Percentiles rank a stretch among this genome's conserved stretches.
These are phyloP conservation scores for Benthosema pterotum DNA, from an alignment of 2,797 vertebrate genomes.

Conservation along the genomic window DNA sequence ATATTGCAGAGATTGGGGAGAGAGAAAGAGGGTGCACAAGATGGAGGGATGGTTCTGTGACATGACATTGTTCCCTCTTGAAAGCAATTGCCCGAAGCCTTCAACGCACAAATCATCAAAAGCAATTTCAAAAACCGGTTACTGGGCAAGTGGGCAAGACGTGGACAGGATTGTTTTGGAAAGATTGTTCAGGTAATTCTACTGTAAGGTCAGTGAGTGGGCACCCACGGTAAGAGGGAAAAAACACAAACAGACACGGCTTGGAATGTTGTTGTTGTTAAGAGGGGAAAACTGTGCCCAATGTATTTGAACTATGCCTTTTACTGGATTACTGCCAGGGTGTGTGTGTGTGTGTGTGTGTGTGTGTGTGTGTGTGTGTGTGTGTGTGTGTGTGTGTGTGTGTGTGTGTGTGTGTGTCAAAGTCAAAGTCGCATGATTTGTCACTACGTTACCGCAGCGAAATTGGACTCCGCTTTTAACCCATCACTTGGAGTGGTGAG, in stretches of 20 bases:
- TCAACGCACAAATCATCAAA: slow-evolving; percentile 1
- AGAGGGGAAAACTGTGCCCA: slow-evolving; percentile 16
- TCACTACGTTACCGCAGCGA: too few relatives aligned
- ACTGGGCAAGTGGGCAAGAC: neutral
- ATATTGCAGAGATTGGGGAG: too few relatives aligned
- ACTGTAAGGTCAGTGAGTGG: neutral
- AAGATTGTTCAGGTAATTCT: slow-evolving; percentile 17
- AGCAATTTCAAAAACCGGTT: slow-evolving; percentile 1
- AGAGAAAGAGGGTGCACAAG: too few relatives aligned
- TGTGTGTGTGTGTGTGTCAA: too few relatives aligned
- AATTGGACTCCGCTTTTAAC: too few relatives aligned
- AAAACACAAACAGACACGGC: neutral
- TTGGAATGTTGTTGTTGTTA: slow-evolving; percentile 10
- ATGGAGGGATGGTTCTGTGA: too few relatives aligned
- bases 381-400: too few relatives aligned
- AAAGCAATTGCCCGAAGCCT: neutral
- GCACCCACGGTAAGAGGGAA: slow-evolving; percentile 11
- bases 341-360: slow-evolving; percentile 9
- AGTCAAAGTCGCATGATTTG: too few relatives aligned
- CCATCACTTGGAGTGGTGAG: too few relatives aligned
- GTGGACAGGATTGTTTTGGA: slow-evolving; percentile 1
- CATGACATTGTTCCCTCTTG: too few relatives aligned
- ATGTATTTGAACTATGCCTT: slow-evolving; percentile 55
- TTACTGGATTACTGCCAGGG: slow-evolving; percentile 48
- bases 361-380: too few relatives aligned